These are phyloP conservation scores for Dufourea novaeangliae DNA, from an alignment of 1,140 invertebrate species.

Conservation along the genomic window DNA sequence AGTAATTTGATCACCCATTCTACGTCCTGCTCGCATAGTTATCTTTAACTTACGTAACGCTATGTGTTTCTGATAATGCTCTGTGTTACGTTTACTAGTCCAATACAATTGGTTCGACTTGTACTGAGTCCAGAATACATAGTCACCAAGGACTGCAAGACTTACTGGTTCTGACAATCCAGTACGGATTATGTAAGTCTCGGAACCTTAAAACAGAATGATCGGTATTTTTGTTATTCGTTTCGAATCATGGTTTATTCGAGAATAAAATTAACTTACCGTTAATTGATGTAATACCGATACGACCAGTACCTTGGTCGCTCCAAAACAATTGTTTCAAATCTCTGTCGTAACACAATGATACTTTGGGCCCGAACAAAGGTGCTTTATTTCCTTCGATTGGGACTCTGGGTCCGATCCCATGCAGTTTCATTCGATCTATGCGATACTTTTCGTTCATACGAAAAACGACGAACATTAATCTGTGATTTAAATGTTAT, in stretches of 20 bases:
- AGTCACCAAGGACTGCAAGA: conserved; percentile 82
- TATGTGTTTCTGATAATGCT: conserved; percentile 75
- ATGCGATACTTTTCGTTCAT: conserved; percentile 81
- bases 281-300: conserved; percentile 82
- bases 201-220: conserved; percentile 71
- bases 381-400: conserved; percentile 79
- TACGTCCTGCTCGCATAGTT: too few species aligned
- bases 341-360: conserved; percentile 82
- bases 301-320: conserved; percentile 78
- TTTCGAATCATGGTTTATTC: background rate
- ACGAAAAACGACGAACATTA: conserved; percentile 85
- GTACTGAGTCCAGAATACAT: conserved; percentile 81
- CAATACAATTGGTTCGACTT: conserved; percentile 80
- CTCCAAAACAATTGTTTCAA: conserved; percentile 81
- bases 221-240: conserved; percentile 50
- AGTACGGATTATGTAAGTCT: conserved; percentile 68
- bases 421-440: conserved; percentile 84
- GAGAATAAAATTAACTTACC: conserved; percentile 77
- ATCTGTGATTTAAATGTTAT: conserved; percentile 72
- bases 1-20: background rate
- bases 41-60: conserved; percentile 63
- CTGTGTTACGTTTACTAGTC: conserved; percentile 81
- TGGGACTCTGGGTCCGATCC: conserved; percentile 77
- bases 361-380: conserved; percentile 80
- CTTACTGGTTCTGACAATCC: conserved; percentile 78